Evolutionary conservation across 2,113 vertebrate species (phyloP), one percentile per base, ranked within the genome.

Genomic region (Ictidomys tridecemlineatus): DNA sequence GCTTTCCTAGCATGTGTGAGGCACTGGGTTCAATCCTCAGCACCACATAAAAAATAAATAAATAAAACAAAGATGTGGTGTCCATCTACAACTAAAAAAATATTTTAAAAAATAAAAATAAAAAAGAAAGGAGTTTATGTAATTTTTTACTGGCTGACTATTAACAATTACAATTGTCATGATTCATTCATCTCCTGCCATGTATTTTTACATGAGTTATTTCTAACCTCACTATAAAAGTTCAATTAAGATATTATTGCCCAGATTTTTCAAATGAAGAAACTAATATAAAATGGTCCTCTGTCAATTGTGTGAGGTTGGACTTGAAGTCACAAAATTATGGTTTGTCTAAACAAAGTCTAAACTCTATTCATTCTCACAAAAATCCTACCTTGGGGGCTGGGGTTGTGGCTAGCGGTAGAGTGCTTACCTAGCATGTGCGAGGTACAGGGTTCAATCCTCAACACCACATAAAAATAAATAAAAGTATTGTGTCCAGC

Each of bases 301-400:
- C 14, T 3, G 0, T 67, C 48, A 70, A 11, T 89, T 65, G 37
- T 76, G 12, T 28, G 42, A 89, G 20, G 24, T 83, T 56, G 87
- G 39, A 70, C 5, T 91, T 91, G 37, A 91, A 91, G 39, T 72
- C 30, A 93, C 67, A 82, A 34, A 95, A 91, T 82, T 72, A 58
- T 2, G 65, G 63, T 90, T 79, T 73, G n/a, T 5, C 4, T 78
- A n/a, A 11, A 39, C 24, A 45, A 17, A 67, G 6, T 53, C 56
- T 91, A 65, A 63, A 56, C 16, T 67, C 58, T 67, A 32, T 37
- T 89, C 22, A 53, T 0, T 26, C 4, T 42, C 24, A 32, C 20
- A 73, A 6, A 28, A 16, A 18, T 30, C 37, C 48, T 53, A 70
- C 17, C 22, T 4, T 37, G 12, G 48, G 48, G 12, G 10, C 48